Base-by-base conservation (phyloP, 2,797 vertebrate genomes). In the Spea hammondii region DNA sequence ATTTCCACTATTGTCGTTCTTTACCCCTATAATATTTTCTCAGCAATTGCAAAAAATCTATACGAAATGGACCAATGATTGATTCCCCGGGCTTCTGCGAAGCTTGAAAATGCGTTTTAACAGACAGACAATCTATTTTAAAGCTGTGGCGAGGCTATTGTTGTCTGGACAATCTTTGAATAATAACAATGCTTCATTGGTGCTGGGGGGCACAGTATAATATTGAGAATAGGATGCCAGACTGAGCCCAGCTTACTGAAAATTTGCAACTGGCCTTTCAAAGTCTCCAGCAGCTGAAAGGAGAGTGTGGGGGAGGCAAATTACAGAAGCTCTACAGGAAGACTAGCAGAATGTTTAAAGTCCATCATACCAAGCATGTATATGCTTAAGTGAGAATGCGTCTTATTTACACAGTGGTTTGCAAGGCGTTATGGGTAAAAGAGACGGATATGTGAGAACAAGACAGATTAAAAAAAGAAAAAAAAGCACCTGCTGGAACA, bases 231-330 rank as follows among this genome's bases (percentile, higher is more conserved):
- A 44, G 75, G 65, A 69, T 70, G 76, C 71, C 76, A 78, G 70
- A 78, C 77, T 44, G 51, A 51, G 60, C 53, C 60, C 66, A 78
- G 77, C 77, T 78, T 70, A 72, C 72, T 78, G 72, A 78, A 64
- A 64, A 78, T 78, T 78, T 72, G 51, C 70, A 72, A 14, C 12
- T 57, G 45, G 57, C 65, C 65, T 65, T 65, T 72, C 13, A 78
- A 77, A 70, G 76, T 68, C 46, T 77, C 55, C 45, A 65, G 64
- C 50, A 74, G 65, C 10, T 78, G 76, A 78, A 78, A 72, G 70
- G 60, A 67, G 51, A 66, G 62, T 69, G 77, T 69, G 77, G 59
- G 70, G 51, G 77, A 72, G 64, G 53, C 77, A 78, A 78, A 78
- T 60, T 72, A 72, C 76, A 78, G 64, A 12, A 53, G 68, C 53